Conservation (phyloP, 2,113 vertebrate species). For the Anthoscopus minutus region DNA sequence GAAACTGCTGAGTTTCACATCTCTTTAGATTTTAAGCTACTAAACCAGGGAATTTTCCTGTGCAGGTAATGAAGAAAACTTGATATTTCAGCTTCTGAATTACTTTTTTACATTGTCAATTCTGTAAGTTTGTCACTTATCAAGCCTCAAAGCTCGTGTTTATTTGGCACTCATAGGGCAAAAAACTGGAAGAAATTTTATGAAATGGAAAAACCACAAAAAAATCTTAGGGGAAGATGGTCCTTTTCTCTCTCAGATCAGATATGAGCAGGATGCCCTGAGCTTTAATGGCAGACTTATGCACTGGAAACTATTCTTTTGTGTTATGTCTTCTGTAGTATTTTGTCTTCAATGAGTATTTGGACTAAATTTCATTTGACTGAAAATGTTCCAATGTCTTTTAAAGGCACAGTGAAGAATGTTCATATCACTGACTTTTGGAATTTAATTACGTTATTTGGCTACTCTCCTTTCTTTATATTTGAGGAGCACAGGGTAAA, state of each 20-base stretch:
- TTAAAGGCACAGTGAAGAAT: not conserved
- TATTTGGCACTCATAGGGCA: not conserved
- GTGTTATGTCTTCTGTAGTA: not conserved
- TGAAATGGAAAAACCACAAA: not conserved
- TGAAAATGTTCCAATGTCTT: not conserved
- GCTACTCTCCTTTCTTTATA: not conserved
- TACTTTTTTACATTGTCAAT: not conserved
- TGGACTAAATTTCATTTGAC: not conserved
- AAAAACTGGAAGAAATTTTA: not conserved
- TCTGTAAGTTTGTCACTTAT: not conserved
- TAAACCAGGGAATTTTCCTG: not conserved
- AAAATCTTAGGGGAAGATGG: not conserved
- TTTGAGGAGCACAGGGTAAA: not conserved
- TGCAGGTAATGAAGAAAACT: not conserved
- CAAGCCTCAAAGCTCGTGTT: not conserved
- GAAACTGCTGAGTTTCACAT: conserved; percentile 59
- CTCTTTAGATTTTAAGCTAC: not conserved
- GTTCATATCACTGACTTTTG: not conserved
- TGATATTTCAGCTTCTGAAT: not conserved
- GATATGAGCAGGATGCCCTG: not conserved
- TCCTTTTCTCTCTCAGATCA: not conserved
- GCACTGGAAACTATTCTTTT: not conserved
- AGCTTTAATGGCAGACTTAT: not conserved
- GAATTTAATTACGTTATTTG: not conserved
- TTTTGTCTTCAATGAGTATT: not conserved